Evolutionary conservation across 2,888 invertebrate genomes (phyloP), one percentile per base, ranked within the genome.

Genomic region (Standfussiana lucernea): DNA sequence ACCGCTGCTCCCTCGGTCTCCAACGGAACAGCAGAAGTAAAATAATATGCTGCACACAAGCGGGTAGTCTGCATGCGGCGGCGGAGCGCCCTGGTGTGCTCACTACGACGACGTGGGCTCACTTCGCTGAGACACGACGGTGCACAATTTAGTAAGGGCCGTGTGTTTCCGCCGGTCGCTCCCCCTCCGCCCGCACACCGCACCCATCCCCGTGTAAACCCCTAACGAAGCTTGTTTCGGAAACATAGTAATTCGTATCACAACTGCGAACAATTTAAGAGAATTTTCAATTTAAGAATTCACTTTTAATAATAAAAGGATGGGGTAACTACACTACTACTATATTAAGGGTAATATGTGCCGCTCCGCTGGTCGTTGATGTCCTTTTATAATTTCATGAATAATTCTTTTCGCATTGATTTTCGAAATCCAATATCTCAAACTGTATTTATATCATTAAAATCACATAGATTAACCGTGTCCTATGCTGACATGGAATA

Each of bases 221-320:
- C 65, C 67, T 73, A 73, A 78, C 74, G 56, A 74, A 80, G 56
- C 79, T 74, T 71, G 68, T 80, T 78, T 68, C 50, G 28, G 28
- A 74, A 80, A 78, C 74, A 78, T 56, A 56, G 67, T 78, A 56
- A 71, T 78, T 64, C 56, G 69, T 37, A 62, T 67, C 53, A 56
- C 53, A 62, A n/a, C 24, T 56, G 28, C 35, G 45, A 53, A 77
- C 65, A 66, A 70, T 70, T 66, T 56, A 37, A 42, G 28, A 67
- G 66, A 65, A 53, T 62, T 75, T 50, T 56, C 50, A 53, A 56
- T 72, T 71, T 79, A 47, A 64, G 64, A 65, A 61, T 47, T 68
- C 2, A 45, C 4, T 53, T 18, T 37, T 10, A 18, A 40, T 53
- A 40, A 47, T 75, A 50, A 64, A 74, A 21, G 45, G n/a, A n/a